Base-by-base conservation (phyloP, 1,140 invertebrate genomes). In the Phortica variegata region DNA sequence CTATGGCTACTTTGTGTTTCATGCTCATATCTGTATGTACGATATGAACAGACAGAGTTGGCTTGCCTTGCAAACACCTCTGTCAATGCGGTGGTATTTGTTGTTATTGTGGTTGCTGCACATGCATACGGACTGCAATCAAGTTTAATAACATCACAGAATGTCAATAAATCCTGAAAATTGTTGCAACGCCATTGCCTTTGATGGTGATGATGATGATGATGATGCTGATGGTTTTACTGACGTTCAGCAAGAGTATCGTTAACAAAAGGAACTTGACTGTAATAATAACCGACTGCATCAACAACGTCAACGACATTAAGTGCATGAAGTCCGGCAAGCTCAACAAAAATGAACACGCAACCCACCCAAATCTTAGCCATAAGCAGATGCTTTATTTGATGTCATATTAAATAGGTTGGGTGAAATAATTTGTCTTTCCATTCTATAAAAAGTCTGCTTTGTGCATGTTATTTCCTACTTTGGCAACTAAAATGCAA, bases 131-230 rank as follows among this genome's bases (percentile, higher is more conserved):
- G n/a, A n/a, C n/a, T 58, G 65, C 65, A 68, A 68, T 68, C 65
- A 68, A 68, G 65, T 69, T 68, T 68, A 68, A 68, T 69, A 68
- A 69, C 65, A 68, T 68, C 65, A 68, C 65, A 68, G 65, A 68
- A 68, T 68, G 65, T 68, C 65, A 68, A 68, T 68, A 68, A 68
- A 68, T 68, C 65, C 65, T 65, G 58, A 69, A 61, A 68, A 68
- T 63, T 60, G 52, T 61, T 56, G 43, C 36, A 51, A 47, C 13
- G 23, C 43, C 36, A 32, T 44, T 49, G 37, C 29, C 17, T 37
- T 3, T 23, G 34, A 15, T 13, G 37, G 34, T 32, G 31, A 20
- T 16, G 20, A 31, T 39, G 34, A 19, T 43, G 44, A 40, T 45
- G 37, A 29, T 29, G 26, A 29, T 6, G 6, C 47, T 52, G 55